Evolutionary conservation across 1,140 invertebrate species (phyloP), one percentile per base, ranked within the genome.

Genomic region (Rhopalosiphum padi): DNA sequence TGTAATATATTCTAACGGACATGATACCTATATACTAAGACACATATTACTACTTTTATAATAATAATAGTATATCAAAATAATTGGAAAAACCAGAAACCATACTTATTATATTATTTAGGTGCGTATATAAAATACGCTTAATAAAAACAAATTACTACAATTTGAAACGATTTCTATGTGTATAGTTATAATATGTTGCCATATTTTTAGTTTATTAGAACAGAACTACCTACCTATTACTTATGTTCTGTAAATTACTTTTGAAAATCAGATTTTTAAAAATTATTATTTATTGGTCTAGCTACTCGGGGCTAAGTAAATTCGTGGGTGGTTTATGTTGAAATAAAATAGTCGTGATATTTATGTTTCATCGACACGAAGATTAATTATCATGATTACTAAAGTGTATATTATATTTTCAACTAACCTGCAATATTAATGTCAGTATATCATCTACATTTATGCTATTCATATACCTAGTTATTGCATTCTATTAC

Each of bases 321-420:
- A 53, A 37, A 53, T 35, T 89, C 87, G 87, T 89, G 87, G 87
- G 30, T 53, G 48, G 48, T 89, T 89, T 35, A 22, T 53, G 48
- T 89, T n/a, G 48, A 53, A 51, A 89, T 35, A 35, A 51, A 89
- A 89, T 23, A 89, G 35, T 87, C 86, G 86, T 87, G 86, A 48
- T 87, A 87, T 46, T 87, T 46, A 87, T 46, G 30, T 87, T 87
- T 51, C 86, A 35, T 48, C 46, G 43, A 48, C 18, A 8, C 30
- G 86, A 18, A 87, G 85, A 87, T 87, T 48, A 87, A 87, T 87
- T 85, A 85, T 85, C 83, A 25, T 25, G 35, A 41, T 85, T 85
- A 85, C 83, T 85, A 85, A 85, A 85, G 60, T 77, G 60, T 85
- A 43, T 85, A 25, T 85, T 85, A 85, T 85, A 23, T 43, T 43